Percentiles rank a stretch among this genome's conserved stretches.
Evolutionary conservation across 1,140 invertebrate species (phyloP).

Genomic region (Pemphigus obesinymphae): DNA sequence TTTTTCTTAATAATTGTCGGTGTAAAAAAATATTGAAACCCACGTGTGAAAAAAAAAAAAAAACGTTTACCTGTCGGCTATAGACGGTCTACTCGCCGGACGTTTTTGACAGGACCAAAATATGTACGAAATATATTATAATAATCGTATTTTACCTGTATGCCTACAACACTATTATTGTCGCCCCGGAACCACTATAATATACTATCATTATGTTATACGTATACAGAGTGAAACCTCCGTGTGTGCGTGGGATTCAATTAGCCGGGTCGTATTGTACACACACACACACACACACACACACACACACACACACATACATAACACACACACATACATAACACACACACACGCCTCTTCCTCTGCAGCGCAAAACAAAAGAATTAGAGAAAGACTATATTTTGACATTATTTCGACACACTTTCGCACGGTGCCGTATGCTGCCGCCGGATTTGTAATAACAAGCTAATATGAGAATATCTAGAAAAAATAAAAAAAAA

Average conservation of each 20-base stretch:
- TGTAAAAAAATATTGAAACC: too few relatives aligned
- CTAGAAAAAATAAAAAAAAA: too few relatives aligned
- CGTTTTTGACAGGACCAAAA: too few relatives aligned
- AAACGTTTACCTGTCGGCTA: too few relatives aligned
- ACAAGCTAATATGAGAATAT: too few relatives aligned
- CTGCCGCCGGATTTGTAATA: not conserved
- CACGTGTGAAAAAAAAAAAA: too few relatives aligned
- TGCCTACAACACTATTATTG: not conserved
- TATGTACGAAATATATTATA: too few relatives aligned
- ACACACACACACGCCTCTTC: not conserved
- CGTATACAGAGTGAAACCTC: not conserved
- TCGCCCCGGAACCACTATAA: not conserved
- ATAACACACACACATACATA: not conserved
- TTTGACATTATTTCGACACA: slow-evolving; percentile 19
- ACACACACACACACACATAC: not conserved
- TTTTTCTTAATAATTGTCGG: too few relatives aligned
- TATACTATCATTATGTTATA: too few relatives aligned
- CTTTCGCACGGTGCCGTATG: not conserved
- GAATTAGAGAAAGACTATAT: slow-evolving; percentile 13
- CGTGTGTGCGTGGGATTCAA: slow-evolving; percentile 32
- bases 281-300: not conserved
- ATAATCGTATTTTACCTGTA: too few relatives aligned
- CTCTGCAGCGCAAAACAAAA: not conserved
- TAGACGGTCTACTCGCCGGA: not conserved
- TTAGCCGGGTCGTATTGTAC: slow-evolving; percentile 21